phyloP scores from a whole-genome alignment of 2,797 vertebrate genomes.

The Tenualosa thibaudeaui region DNA sequence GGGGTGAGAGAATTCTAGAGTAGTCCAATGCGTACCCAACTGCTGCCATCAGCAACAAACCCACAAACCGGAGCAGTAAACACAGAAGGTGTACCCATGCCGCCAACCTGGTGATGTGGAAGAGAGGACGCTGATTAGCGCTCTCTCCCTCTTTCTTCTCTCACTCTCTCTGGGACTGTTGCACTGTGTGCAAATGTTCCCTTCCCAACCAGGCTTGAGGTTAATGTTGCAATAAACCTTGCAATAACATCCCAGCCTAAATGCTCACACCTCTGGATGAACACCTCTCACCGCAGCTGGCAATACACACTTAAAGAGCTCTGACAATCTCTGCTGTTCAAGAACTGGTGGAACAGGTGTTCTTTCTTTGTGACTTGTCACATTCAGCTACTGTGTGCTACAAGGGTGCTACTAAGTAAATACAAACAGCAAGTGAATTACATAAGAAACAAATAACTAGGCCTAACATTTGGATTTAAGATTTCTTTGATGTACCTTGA shows the following conservation, averaged over 20 bases:
- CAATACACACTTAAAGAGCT: not conserved
- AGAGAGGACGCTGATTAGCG: not conserved
- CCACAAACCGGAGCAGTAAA: not conserved
- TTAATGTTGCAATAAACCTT: not conserved
- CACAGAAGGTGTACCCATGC: not conserved
- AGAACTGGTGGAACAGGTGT: not conserved
- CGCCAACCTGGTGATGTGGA: not conserved
- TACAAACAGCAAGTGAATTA: not conserved
- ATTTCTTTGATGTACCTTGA: not conserved
- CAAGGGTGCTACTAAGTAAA: not conserved
- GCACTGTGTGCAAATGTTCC: not conserved
- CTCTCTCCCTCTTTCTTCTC: not conserved
- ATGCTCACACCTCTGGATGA: not conserved
- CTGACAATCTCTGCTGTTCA: not conserved
- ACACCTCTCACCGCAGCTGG: not conserved
- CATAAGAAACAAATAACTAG: not conserved
- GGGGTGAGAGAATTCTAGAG: not conserved
- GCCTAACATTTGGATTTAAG: too few species aligned
- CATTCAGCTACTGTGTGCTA: too few species aligned
- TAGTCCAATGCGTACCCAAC: not conserved
- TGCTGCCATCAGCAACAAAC: slow-evolving; percentile 1
- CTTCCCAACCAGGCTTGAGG: not conserved
- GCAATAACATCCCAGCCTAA: not conserved
- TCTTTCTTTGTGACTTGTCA: not conserved
- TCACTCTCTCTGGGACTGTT: not conserved